Evolutionary conservation across 2,113 vertebrate genomes (phyloP), one percentile per base, ranked within the genome.

Genomic region (Trachemys scripta): DNA sequence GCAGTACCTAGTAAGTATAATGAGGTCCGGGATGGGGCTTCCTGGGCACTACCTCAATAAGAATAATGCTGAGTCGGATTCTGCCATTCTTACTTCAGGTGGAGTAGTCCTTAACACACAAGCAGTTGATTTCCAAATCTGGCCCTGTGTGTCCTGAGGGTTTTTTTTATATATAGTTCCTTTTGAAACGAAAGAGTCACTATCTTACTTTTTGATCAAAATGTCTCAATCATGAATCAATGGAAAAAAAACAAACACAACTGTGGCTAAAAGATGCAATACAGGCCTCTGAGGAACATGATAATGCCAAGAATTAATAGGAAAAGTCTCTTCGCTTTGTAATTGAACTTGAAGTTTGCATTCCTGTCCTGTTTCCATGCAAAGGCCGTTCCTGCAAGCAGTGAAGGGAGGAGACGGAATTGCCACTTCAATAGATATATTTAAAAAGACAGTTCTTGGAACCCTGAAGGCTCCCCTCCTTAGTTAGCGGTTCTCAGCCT

Each of bases 321-420:
- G 75, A 78, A 19, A 49, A 80, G 45, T 49, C 29, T 80, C 47
- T 50, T 50, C 47, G 5, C 50, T 80, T 29, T 80, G 65, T 50
- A 80, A 49, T 69, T 89, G 24, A 75, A 8, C 20, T 29, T 53
- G 38, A 93, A 83, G 29, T 81, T 89, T 88, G 78, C 6, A 56
- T 88, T 94, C 94, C 80, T 85, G 45, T 62, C 69, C 19, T 79
- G 85, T 89, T 90, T 89, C 87, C 88, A 45, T n/a, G 54, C 50
- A 76, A 50, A 83, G 53, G 80, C 19, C 57, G 24, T 87, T 95
- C 56, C 27, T 89, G n/a, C 57, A 35, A 13, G 38, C 76, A 62
- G 45, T 65, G 56, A 35, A 53, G 38, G 35, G 7, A 0, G 38
- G 59, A 87, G 90, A 29, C 51, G 4, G 35, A 91, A 93, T 25